Conservation (phyloP, 2,888 invertebrate genomes). For the Hirtodrosophila cameraria region DNA sequence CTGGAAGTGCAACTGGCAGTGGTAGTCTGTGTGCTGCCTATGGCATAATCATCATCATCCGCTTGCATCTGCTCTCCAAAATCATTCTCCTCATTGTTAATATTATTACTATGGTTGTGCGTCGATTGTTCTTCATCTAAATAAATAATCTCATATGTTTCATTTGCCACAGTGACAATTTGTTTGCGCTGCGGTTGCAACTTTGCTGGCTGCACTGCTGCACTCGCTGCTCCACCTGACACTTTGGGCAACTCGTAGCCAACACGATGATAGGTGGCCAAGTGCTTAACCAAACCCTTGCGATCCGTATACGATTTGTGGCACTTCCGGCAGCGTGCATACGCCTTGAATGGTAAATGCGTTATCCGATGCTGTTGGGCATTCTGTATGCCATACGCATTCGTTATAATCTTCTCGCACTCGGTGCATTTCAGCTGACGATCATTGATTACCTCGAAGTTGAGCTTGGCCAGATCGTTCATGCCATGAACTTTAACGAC, state of each 20-base stretch:
- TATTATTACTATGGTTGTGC: conserved; percentile 13
- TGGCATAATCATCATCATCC: conserved; percentile 61
- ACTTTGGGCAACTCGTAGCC: conserved; percentile 51
- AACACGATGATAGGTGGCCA: conserved; percentile 73
- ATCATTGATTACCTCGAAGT: conserved; percentile 77
- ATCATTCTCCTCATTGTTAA: conserved; percentile 68
- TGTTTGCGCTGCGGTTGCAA: conserved; percentile 66
- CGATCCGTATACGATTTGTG: conserved; percentile 80
- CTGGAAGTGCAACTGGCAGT: not conserved
- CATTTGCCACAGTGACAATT: conserved; percentile 76
- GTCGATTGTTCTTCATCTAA: conserved; percentile 64
- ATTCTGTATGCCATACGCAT: conserved; percentile 81
- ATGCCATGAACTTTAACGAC: conserved; percentile 77
- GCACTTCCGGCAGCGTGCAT: conserved; percentile 78
- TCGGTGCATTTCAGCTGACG: conserved; percentile 78
- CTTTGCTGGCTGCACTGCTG: not conserved
- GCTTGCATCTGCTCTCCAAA: conserved; percentile 69
- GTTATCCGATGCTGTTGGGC: conserved; percentile 81
- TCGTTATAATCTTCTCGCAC: conserved; percentile 80
- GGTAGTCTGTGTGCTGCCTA: conserved; percentile 1
- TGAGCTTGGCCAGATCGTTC: conserved; percentile 75
- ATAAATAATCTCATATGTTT: conserved; percentile 79
- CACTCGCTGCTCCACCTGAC: not conserved
- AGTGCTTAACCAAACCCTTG: conserved; percentile 79
- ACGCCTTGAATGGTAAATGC: conserved; percentile 79